Evolutionary conservation across 2,113 vertebrate species (phyloP), one percentile per base, ranked within the genome.

Genomic region (Numida meleagris): DNA sequence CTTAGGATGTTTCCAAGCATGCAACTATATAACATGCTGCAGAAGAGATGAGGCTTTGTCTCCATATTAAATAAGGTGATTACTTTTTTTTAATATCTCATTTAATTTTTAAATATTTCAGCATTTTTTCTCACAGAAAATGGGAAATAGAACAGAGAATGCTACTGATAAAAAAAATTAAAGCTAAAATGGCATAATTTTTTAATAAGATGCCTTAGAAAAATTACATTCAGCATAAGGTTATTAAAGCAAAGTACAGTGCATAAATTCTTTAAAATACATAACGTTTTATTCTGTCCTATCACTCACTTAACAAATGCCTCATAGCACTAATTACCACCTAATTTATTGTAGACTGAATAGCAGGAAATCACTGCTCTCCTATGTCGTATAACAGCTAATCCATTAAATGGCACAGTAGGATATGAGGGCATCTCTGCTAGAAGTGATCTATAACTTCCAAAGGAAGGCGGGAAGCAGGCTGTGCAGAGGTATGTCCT

Each of bases 381-480:
- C 25, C 57, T 38, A 12, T 72, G 58, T 43, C 51, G 18, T 43
- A 53, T 15, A 73, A 21, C 53, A 73, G 70, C 72, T 78, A 90
- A 93, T 82, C 83, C 70, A 84, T 82, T 93, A 86, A 81, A 34
- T 48, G 90, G 12, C 36, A 61, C 83, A 89, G 80, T 31, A 66
- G 77, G 73, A 73, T 17, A 58, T 8, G 20, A 88, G 27, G 9
- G 53, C 53, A 53, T 65, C 34, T 81, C 31, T 1, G 0, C 7
- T 23, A 79, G 73, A 78, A 93, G 86, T 58, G 3, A 45, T 83
- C 27, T 48, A 5, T 72, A n/a, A 31, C 66, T 82, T 61, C 4
- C 0, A n/a, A 59, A 83, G 61, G 6, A 45, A 82, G 40, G 66
- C 36, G 53, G 53, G 66, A 85, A 29, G 6, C 43, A 68, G 58